Base-by-base conservation (phyloP, 2,113 vertebrate genomes). In the Uropsilus gracilis region DNA sequence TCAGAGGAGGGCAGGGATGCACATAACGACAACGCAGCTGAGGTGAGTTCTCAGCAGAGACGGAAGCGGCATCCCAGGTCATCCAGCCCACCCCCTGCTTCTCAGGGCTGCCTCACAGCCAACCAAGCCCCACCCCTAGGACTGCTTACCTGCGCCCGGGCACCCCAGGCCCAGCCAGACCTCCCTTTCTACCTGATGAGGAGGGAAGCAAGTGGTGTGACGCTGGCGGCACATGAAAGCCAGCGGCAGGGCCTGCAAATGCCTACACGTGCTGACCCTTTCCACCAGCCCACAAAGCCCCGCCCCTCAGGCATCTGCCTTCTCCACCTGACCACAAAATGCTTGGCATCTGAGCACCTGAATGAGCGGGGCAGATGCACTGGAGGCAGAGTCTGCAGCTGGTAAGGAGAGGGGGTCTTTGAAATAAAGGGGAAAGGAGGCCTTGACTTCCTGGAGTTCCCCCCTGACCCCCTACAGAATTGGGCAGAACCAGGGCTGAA, bases 241-340 rank as follows among this genome's bases (percentile, higher is more conserved):
- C 30, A 3, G 32, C 18, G 0, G 6, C 39, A 13, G 64, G 64
- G 10, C 37, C 39, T n/a, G 53, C 26, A 22, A 59, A 48, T 3
- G 0, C 10, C 57, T 61, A 9, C 50, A 37, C 6, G 1, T 6
- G 8, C 2, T 39, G 0, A 20, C 63, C 30, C n/a, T 44, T 9
- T 14, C 37, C 0, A 0, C 4, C 14, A 3, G 12, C 68, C 22
- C 42, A 2, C 3, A 2, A 2, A 14, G 32, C 16, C 14, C 17
- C 0, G 17, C 26, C 24, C 2, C 26, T 28, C 0, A 20, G 16
- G 16, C 32, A 0, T 30, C 6, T 8, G 20, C 42, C 46, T 44
- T 50, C 9, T 34, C 6, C n/a, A 9, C 50, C 59, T 66, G 37
- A 12, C 20, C 76, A n/a, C 85, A 6, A 9, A 22, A 39, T 20